A percentile compares a stretch with the other conserved stretches of the same genome.
These are phyloP conservation scores for Acleris literana DNA, from an alignment of 2,888 invertebrate species.

Conservation along the genomic window DNA sequence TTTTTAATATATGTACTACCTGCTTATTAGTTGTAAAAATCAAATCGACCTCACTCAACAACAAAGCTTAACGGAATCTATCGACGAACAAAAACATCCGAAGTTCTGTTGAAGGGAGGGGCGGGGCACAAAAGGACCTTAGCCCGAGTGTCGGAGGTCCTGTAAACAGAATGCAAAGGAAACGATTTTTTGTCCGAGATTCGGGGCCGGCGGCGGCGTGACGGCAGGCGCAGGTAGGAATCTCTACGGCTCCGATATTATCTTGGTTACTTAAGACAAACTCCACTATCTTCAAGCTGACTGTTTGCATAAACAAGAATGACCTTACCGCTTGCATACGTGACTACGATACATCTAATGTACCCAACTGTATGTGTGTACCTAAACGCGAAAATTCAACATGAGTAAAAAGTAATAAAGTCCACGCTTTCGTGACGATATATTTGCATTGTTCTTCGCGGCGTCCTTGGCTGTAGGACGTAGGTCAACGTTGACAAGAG, in stretches of 20 bases:
- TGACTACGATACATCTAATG: conserved; percentile 57
- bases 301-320: conserved; percentile 77
- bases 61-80: conserved; percentile 44
- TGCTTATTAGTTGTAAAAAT: conserved; percentile 10
- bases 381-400: conserved; percentile 36
- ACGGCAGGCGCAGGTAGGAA: conserved; percentile 66
- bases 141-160: conserved; percentile 78
- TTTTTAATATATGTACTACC: no score
- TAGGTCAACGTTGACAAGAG: conserved; percentile 24
- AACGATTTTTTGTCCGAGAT: conserved; percentile 69
- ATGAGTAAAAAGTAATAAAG: not conserved
- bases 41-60: conserved; percentile 20
- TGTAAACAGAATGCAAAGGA: conserved; percentile 78
- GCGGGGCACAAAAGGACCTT: conserved; percentile 66
- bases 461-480: conserved; percentile 13
- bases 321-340: conserved; percentile 61
- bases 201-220: conserved; percentile 57
- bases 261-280: conserved; percentile 69
- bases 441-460: conserved; percentile 11
- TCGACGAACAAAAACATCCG: conserved; percentile 68
- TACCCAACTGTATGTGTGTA: conserved; percentile 43
- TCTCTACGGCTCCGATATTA: conserved; percentile 56
- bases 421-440: conserved; percentile 1
- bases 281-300: conserved; percentile 66
- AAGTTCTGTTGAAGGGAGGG: conserved; percentile 53